Evolutionary conservation across 2,797 vertebrate genomes (phyloP), one percentile per base, ranked within the genome.

Genomic region (Chaunax sp.): DNA sequence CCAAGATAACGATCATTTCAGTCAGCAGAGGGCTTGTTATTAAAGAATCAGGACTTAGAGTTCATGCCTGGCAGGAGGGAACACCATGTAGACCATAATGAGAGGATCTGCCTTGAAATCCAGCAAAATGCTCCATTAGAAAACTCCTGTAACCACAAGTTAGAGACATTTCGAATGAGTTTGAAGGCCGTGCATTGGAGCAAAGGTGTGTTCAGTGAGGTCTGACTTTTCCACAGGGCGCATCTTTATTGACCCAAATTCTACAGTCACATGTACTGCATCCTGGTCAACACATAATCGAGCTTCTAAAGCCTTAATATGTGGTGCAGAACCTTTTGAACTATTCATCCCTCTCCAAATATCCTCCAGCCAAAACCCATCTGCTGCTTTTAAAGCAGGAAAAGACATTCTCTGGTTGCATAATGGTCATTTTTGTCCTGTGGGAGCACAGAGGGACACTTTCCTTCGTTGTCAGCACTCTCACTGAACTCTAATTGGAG

Each of bases 401-500:
- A 71, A 81, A 68, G 59, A 59, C 74, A 54, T 62, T 63, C 52
- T 57, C 7, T 41, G 47, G 77, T 87, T 81, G 63, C 28, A 35
- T 82, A 79, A 82, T 33, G 67, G 53, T 79, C 70, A 69, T 77
- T 79, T 65, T 41, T 73, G 75, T 82, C 78, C 81, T 38, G 22
- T 4, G 28, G 67, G 62, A 72, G 45, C 64, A 71, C 70, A 73
- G 72, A 80, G 60, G 64, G 59, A 75, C 72, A 54, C 53, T 69
- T 78, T 75, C 62, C 61, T 69, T 30, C 3, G 5, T 59, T 58
- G 72, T 84, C 71, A 75, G 77, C 44, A 35, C 64, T 64, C 67
- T 52, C 64, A 69, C 66, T 15, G 46, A 52, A 59, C 75, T 72
- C 61, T 75, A 75, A 86, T 84, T 84, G 72, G 54, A 75, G 61